Evolutionary conservation across 2,797 vertebrate species (phyloP).

Genomic region (Anabas testudineus): DNA sequence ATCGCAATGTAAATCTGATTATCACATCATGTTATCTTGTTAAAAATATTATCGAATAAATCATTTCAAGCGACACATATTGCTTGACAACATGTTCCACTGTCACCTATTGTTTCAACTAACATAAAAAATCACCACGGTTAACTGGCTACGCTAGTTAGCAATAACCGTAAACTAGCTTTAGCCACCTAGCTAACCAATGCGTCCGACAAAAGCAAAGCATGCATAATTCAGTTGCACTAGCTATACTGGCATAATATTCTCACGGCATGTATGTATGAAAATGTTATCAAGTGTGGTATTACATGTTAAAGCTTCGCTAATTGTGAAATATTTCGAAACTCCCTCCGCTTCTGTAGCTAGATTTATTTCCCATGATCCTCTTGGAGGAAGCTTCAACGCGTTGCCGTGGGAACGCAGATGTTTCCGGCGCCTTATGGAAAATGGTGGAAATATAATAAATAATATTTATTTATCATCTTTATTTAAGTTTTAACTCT

Average conservation of each 20-base stretch:
- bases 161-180: conserved; percentile 54
- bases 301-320: conserved; percentile 2
- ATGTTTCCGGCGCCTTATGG: background rate
- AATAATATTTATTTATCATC: background rate
- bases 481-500: background rate
- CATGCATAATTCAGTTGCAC: background rate
- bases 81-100: background rate
- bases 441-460: background rate
- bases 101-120: background rate
- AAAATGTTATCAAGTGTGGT: fast-evolving
- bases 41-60: background rate
- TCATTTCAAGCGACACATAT: background rate
- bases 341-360: conserved; percentile 78
- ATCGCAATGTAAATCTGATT: background rate
- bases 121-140: background rate
- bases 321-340: conserved; percentile 73
- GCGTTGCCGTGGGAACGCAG: conserved; percentile 76
- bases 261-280: fast-evolving
- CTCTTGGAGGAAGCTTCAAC: conserved; percentile 65
- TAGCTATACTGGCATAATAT: background rate
- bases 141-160: conserved; percentile 42
- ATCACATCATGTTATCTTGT: background rate
- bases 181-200: conserved; percentile 56
- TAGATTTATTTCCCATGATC: conserved; percentile 72
- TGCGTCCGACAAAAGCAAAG: background rate